Conservation (phyloP, 2,888 invertebrate species). For the Lathronympha strigana region DNA sequence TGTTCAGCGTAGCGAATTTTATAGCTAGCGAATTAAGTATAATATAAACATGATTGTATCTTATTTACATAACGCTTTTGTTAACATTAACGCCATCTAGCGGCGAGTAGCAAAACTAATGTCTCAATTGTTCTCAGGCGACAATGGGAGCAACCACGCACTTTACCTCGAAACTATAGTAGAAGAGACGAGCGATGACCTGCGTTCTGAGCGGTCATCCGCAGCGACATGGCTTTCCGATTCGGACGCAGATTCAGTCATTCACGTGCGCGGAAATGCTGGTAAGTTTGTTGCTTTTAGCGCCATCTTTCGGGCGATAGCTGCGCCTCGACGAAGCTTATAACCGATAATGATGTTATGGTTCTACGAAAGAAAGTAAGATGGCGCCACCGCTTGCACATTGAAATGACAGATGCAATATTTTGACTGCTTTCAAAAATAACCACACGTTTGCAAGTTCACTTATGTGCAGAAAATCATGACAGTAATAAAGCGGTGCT, state of each 20-base stretch:
- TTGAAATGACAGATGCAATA: slow-evolving; percentile 4
- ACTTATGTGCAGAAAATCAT: not conserved
- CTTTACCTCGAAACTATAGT: slow-evolving; percentile 93
- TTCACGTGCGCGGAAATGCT: slow-evolving; percentile 85
- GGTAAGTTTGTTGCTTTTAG: slow-evolving; percentile 54
- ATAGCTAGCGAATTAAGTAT: slow-evolving; percentile 7
- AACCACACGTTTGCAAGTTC: slow-evolving; percentile 5
- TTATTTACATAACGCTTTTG: not conserved
- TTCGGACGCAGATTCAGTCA: slow-evolving; percentile 93
- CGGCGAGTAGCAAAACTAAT: slow-evolving; percentile 43
- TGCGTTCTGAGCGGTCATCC: slow-evolving; percentile 89
- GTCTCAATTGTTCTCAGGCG: slow-evolving; percentile 61
- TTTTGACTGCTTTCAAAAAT: slow-evolving; percentile 25
- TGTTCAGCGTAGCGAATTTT: slow-evolving; percentile 14
- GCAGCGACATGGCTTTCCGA: slow-evolving; percentile 87
- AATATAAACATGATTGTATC: not conserved
- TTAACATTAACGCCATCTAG: slow-evolving; percentile 57
- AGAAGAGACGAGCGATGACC: slow-evolving; percentile 94
- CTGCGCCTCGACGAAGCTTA: slow-evolving; percentile 38
- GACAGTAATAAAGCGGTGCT: slow-evolving; percentile 11
- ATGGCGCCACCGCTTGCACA: slow-evolving; percentile 25
- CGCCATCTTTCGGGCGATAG: slow-evolving; percentile 67
- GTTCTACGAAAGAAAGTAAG: not conserved
- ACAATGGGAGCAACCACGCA: slow-evolving; percentile 82
- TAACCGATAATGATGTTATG: not conserved